Evolutionary conservation across 2,888 invertebrate species (phyloP).

Genomic region (Mellilla xanthometata): DNA sequence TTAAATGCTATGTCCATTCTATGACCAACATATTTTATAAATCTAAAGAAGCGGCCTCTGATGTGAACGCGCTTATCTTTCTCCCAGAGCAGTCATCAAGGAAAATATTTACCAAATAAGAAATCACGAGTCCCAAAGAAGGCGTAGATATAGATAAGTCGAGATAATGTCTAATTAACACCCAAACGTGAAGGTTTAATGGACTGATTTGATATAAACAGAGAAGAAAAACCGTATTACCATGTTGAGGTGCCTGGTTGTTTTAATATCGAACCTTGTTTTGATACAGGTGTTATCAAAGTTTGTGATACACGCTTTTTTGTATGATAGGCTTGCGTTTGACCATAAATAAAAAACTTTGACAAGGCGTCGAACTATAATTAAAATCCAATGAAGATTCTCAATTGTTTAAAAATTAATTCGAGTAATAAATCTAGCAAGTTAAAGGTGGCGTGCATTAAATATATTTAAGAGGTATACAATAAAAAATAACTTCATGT

Average conservation of each 20-base stretch:
- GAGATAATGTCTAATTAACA: constrained; percentile 72
- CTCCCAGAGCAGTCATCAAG: constrained; percentile 52
- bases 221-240: constrained; percentile 17
- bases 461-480: too few relatives aligned
- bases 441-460: too few relatives aligned
- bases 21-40: too few relatives aligned
- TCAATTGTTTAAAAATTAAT: too few relatives aligned
- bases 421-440: too few relatives aligned
- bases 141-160: constrained; percentile 59
- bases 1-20: too few relatives aligned
- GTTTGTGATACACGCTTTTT: constrained; percentile 10
- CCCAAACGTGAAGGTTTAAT: constrained; percentile 50
- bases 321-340: background rate
- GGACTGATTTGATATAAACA: constrained; percentile 45
- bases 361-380: too few relatives aligned
- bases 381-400: too few relatives aligned
- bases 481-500: too few relatives aligned
- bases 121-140: constrained; percentile 54
- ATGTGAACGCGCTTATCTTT: constrained; percentile 60
- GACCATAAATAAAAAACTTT: too few relatives aligned
- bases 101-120: constrained; percentile 75
- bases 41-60: background rate
- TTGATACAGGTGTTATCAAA: constrained; percentile 13
- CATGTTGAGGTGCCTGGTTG: constrained; percentile 25
- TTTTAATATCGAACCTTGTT: constrained; percentile 16